phyloP scores from a whole-genome alignment of 2,888 invertebrate species.

The Pristionchus japonicus region DNA sequence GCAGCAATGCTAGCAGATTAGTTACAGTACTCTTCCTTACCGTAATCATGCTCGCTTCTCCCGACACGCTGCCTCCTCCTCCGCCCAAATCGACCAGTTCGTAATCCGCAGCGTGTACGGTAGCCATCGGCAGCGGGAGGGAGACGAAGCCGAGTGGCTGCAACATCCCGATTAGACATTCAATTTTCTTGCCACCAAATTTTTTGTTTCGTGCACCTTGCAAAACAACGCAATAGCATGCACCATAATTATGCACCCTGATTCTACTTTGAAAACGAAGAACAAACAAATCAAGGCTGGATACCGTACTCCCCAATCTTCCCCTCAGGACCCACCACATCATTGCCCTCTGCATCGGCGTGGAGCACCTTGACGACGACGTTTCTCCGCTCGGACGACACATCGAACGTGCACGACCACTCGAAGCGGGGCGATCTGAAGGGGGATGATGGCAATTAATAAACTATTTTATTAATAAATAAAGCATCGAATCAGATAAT shows the following conservation, averaged over 20 bases:
- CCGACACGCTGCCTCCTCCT: slow-evolving; percentile 42
- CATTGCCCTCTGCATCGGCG: slow-evolving; percentile 48
- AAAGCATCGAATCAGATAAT: neutral
- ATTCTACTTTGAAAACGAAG: too few species aligned
- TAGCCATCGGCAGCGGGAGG: slow-evolving; percentile 50
- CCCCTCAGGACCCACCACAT: slow-evolving; percentile 25
- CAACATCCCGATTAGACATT: neutral
- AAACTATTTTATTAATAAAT: neutral
- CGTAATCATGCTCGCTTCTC: slow-evolving; percentile 52
- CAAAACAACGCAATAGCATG: too few species aligned
- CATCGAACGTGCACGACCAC: slow-evolving; percentile 58
- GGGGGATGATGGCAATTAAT: neutral
- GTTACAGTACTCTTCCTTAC: too few species aligned
- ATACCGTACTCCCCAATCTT: too few species aligned
- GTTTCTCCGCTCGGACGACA: slow-evolving; percentile 58
- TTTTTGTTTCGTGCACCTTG: too few species aligned
- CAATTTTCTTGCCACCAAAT: neutral
- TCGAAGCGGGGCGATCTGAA: slow-evolving; percentile 48
- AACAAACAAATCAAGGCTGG: too few species aligned
- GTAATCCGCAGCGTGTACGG: slow-evolving; percentile 44
- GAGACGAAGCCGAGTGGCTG: slow-evolving; percentile 55
- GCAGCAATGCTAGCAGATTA: too few species aligned
- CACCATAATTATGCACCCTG: too few species aligned
- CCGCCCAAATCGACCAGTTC: slow-evolving; percentile 55
- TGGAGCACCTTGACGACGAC: slow-evolving; percentile 58